A percentile compares a stretch with the other conserved stretches of the same genome.
These are phyloP conservation scores for Diadromus collaris DNA, from an alignment of 2,888 invertebrate genomes.

Conservation along the genomic window DNA sequence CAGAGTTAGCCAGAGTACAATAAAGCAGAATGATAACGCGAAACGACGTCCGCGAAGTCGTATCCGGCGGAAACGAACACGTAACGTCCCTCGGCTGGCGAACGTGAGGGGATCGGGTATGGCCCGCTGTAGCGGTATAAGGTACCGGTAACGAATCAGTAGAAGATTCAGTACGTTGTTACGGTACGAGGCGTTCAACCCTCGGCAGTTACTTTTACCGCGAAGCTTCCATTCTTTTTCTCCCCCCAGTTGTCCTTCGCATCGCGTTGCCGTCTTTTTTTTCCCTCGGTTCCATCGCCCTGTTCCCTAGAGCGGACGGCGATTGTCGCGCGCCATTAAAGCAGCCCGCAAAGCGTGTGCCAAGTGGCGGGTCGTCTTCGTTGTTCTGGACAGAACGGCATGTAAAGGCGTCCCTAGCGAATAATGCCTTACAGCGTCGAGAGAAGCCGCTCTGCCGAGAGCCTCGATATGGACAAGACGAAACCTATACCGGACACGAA, in stretches of 20 bases:
- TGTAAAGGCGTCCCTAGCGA: conserved; percentile 73
- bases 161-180: conserved; percentile 26
- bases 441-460: neutral
- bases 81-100: conserved; percentile 58
- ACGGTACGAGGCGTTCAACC: conserved; percentile 32
- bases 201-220: conserved; percentile 42
- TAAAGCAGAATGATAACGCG: conserved; percentile 72
- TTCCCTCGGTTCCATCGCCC: conserved; percentile 21
- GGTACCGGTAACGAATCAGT: conserved; percentile 29
- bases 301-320: conserved; percentile 32
- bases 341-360: conserved; percentile 55
- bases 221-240: conserved; percentile 46
- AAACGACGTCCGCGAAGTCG: conserved; percentile 69
- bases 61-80: conserved; percentile 68
- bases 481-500: conserved; percentile 19
- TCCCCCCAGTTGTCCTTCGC: neutral
- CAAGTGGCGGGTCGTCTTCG: conserved; percentile 34
- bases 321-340: conserved; percentile 48
- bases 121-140: conserved; percentile 18
- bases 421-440: conserved; percentile 70
- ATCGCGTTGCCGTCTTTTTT: neutral
- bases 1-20: conserved; percentile 52
- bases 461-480: conserved; percentile 5
- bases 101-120: conserved; percentile 42
- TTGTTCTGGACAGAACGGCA: conserved; percentile 47